These are phyloP conservation scores for Microcebus murinus DNA, from an alignment of 2,113 vertebrate genomes.

Conservation along the genomic window DNA sequence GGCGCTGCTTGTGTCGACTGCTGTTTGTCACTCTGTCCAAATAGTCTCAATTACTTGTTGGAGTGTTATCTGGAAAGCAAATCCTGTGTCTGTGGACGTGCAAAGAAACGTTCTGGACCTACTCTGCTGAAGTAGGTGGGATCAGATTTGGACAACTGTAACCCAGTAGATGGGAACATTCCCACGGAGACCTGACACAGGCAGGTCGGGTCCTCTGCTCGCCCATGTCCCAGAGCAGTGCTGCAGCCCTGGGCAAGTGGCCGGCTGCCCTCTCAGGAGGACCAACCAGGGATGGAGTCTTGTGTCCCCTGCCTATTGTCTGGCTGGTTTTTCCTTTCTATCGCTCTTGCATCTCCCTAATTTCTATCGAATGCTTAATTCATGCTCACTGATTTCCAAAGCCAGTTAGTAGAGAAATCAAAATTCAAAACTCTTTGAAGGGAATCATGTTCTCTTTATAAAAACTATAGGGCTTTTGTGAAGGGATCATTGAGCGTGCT, in stretches of 20 bases:
- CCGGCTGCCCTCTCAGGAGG: not conserved
- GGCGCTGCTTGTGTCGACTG: not conserved
- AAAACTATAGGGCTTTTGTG: not conserved
- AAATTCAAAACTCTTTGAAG: not conserved
- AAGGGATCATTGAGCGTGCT: not conserved
- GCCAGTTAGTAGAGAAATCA: constrained; percentile 6
- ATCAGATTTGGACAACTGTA: not conserved
- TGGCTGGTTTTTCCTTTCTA: not conserved
- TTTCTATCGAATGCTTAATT: not conserved
- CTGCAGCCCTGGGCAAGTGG: not conserved
- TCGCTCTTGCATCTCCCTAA: not conserved
- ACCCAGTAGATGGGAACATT: not conserved
- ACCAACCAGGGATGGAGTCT: too few species aligned
- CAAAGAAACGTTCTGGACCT: not conserved
- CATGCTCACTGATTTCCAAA: not conserved
- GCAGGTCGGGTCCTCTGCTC: not conserved
- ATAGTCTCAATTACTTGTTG: not conserved
- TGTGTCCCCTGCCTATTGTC: not conserved
- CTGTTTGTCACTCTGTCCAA: not conserved
- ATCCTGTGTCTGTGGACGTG: not conserved
- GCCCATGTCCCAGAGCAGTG: not conserved
- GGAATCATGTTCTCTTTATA: not conserved
- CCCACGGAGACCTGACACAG: not conserved
- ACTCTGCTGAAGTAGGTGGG: not conserved
- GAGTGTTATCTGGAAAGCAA: not conserved